phyloP scores from a whole-genome alignment of 35 echinoderm and acorn worm genomes.

The Acanthaster planci region DNA sequence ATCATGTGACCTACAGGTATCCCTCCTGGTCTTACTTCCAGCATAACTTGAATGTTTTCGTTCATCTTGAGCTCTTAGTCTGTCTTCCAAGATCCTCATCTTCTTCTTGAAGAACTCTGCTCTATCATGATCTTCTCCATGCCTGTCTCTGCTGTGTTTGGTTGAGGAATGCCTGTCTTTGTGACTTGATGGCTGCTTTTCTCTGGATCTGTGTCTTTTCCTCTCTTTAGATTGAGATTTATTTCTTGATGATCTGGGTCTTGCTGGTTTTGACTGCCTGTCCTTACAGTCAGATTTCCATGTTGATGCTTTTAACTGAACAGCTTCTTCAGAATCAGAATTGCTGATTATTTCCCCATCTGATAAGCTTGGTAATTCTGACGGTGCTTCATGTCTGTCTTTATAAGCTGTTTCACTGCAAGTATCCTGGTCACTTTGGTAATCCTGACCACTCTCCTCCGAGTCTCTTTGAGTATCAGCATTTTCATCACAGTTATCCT shows the following conservation, averaged over 20 bases:
- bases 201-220: background rate
- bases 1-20: background rate
- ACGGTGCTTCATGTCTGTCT: background rate
- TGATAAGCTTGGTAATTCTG: background rate
- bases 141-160: background rate
- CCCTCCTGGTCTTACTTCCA: background rate
- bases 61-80: background rate
- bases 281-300: background rate
- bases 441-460: no score
- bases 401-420: background rate
- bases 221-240: background rate
- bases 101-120: background rate
- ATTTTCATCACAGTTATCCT: background rate
- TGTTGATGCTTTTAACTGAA: background rate
- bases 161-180: background rate
- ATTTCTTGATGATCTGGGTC: background rate
- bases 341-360: background rate
- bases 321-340: background rate
- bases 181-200: constrained; percentile 14
- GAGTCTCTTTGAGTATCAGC: no score
- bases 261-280: background rate
- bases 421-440: background rate
- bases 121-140: background rate
- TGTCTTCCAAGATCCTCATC: constrained; percentile 7
- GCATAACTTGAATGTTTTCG: background rate